phyloP scores from a whole-genome alignment of 2,797 vertebrate species.

The Sebastes itinus region DNA sequence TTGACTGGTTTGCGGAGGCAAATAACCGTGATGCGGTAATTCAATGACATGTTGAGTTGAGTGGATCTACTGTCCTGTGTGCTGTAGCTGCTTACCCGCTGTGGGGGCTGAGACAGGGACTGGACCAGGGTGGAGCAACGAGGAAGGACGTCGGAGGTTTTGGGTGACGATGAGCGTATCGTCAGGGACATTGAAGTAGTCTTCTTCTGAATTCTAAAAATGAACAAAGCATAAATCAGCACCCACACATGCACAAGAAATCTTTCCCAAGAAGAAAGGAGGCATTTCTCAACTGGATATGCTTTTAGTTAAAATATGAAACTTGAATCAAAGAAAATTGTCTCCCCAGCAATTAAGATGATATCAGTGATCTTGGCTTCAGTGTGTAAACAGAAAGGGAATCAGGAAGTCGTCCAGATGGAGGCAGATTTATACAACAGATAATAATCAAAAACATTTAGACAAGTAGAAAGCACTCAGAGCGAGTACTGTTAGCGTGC shows the following conservation, averaged over 20 bases:
- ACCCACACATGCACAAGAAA: not conserved
- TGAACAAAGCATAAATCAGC: conserved; percentile 14
- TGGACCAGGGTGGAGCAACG: conserved; percentile 90
- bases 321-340: conserved; percentile 42
- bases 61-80: not conserved
- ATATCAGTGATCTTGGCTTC: conserved; percentile 60
- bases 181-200: conserved; percentile 94
- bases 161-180: conserved; percentile 92
- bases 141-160: conserved; percentile 83
- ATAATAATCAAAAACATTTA: conserved; percentile 44
- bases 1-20: not conserved
- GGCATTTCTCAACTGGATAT: not conserved
- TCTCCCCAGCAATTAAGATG: conserved; percentile 52
- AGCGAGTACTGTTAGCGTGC: not conserved
- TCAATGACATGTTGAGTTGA: not conserved
- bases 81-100: conserved; percentile 81
- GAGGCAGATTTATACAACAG: conserved; percentile 44
- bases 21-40: not conserved
- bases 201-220: conserved; percentile 92
- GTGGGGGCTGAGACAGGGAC: conserved; percentile 87
- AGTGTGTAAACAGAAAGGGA: conserved; percentile 57
- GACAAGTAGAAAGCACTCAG: not conserved
- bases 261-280: not conserved
- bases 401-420: conserved; percentile 50
- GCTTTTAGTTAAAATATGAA: conserved; percentile 42